Conservation (phyloP, 2,888 invertebrate species). For the Xylota sylvarum region DNA sequence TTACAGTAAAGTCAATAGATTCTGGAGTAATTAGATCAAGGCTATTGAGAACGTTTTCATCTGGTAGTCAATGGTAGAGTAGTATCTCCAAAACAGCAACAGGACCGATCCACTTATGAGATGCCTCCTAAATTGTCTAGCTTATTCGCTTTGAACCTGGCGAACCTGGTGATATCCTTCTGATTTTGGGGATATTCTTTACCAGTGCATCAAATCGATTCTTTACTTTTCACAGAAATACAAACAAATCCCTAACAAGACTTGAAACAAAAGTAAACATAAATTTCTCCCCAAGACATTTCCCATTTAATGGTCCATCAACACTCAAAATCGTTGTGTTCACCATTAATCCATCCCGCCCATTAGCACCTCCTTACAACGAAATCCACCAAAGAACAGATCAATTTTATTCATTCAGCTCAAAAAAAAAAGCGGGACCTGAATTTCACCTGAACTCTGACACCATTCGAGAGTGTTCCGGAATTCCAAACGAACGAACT, state of each 20-base stretch:
- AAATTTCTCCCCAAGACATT: conserved; percentile 14
- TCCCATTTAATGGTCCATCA: conserved; percentile 23
- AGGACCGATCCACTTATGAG: too few species aligned
- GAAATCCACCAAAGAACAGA: conserved; percentile 55
- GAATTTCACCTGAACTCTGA: conserved; percentile 53
- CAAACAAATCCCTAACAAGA: conserved; percentile 8
- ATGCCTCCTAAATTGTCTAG: too few species aligned
- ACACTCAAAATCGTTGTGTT: conserved; percentile 42
- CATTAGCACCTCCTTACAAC: conserved; percentile 67
- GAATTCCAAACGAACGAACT: conserved; percentile 35
- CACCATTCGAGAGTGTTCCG: not conserved
- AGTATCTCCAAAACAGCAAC: too few species aligned
- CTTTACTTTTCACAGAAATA: too few species aligned
- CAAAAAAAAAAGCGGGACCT: conserved; percentile 25
- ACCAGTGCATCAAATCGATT: too few species aligned
- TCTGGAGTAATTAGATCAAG: too few species aligned
- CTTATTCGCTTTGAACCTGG: too few species aligned
- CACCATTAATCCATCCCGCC: conserved; percentile 52
- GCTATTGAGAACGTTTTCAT: too few species aligned
- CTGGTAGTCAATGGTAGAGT: too few species aligned
- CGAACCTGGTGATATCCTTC: too few species aligned
- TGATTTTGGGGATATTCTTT: too few species aligned
- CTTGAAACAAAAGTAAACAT: conserved; percentile 36
- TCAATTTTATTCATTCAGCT: conserved; percentile 55
- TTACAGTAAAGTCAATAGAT: too few species aligned